These are phyloP conservation scores for Brenthis hecate DNA, from an alignment of 2,888 invertebrate species.

Conservation along the genomic window DNA sequence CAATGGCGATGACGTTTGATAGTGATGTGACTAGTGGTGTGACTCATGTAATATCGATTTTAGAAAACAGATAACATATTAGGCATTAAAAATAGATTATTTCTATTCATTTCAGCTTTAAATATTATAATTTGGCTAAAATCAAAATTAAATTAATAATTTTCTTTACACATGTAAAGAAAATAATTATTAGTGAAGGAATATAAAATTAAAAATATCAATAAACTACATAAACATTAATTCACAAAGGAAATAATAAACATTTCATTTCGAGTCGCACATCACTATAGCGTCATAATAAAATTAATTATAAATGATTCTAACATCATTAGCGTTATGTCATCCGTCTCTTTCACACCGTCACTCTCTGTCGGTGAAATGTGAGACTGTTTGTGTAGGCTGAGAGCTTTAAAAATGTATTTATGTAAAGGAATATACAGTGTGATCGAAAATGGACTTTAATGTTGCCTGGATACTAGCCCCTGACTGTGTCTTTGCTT, in stretches of 20 bases:
- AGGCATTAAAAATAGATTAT: neutral
- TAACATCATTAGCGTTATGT: slow-evolving; percentile 57
- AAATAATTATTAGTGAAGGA: too few species aligned
- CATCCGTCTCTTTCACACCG: slow-evolving; percentile 43
- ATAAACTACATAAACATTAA: too few species aligned
- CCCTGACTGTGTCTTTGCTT: too few species aligned
- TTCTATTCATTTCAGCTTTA: slow-evolving; percentile 18
- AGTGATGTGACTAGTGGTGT: slow-evolving; percentile 42
- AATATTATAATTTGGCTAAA: too few species aligned
- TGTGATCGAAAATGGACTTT: slow-evolving; percentile 12
- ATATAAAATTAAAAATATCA: too few species aligned
- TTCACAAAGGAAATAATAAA: too few species aligned
- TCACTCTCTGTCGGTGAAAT: slow-evolving; percentile 43
- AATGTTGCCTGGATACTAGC: too few species aligned
- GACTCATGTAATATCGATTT: too few species aligned
- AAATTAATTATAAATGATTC: slow-evolving; percentile 42
- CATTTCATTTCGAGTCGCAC: too few species aligned
- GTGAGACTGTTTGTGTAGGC: slow-evolving; percentile 56
- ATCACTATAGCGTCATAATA: too few species aligned
- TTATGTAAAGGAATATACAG: slow-evolving; percentile 34
- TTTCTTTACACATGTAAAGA: too few species aligned
- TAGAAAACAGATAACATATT: neutral
- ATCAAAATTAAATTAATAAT: too few species aligned
- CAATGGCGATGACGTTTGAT: slow-evolving; percentile 60
- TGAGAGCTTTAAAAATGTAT: slow-evolving; percentile 46